A percentile compares a stretch with the other conserved stretches of the same genome.
phyloP scores from a whole-genome alignment of 2,888 invertebrate species.

The Latheticus oryzae region DNA sequence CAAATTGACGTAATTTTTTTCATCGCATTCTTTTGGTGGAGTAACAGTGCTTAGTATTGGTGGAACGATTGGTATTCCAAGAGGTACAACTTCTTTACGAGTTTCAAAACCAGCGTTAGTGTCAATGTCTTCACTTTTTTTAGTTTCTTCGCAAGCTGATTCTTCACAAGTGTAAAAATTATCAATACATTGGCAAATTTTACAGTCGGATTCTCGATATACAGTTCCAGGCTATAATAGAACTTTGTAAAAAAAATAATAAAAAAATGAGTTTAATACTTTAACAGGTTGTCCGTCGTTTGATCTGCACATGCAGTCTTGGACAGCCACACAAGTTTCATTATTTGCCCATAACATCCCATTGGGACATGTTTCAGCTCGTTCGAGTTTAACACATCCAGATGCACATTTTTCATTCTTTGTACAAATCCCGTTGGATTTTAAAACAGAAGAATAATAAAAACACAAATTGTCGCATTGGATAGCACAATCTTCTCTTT shows the following conservation, averaged over 20 bases:
- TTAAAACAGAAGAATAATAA: slow-evolving; percentile 69
- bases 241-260: not conserved
- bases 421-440: slow-evolving; percentile 65
- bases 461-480: slow-evolving; percentile 79
- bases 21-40: slow-evolving; percentile 66
- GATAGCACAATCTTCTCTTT: slow-evolving; percentile 78
- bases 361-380: slow-evolving; percentile 67
- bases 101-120: too few species aligned
- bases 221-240: slow-evolving; percentile 70
- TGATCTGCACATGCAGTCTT: slow-evolving; percentile 82
- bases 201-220: slow-evolving; percentile 71
- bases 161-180: slow-evolving; percentile 80
- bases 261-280: slow-evolving; percentile 61
- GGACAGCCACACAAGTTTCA: slow-evolving; percentile 76
- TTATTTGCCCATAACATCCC: slow-evolving; percentile 78
- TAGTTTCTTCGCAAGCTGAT: slow-evolving; percentile 62
- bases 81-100: slow-evolving; percentile 3
- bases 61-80: slow-evolving; percentile 7
- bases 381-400: slow-evolving; percentile 57
- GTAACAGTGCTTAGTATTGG: slow-evolving; percentile 56
- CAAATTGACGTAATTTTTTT: slow-evolving; percentile 64
- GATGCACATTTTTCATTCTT: slow-evolving; percentile 63
- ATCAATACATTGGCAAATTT: slow-evolving; percentile 83
- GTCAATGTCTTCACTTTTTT: too few species aligned
- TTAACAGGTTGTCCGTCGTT: slow-evolving; percentile 74